Base-by-base conservation (phyloP, 2,797 vertebrate species). In the Setipinna tenuifilis region DNA sequence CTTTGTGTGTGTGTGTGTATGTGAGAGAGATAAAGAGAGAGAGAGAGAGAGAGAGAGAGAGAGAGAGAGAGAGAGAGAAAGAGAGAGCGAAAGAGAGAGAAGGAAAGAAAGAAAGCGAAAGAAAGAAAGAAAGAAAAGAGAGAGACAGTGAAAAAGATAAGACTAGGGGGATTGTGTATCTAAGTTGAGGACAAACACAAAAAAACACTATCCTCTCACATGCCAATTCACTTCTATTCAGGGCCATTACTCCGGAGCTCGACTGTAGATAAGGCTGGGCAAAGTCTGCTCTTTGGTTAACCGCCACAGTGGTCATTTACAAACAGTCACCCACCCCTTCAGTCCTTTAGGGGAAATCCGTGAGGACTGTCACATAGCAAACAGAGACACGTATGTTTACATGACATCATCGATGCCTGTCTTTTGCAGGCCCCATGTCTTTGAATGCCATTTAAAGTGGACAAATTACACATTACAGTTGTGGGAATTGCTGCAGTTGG, bases 271-370 rank as follows among this genome's bases (percentile, higher is more conserved):
- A 83, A 85, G 83, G 25, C 83, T 23, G 68, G 71, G 1, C 19
- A 68, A 81, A 85, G 82, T 80, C 75, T 82, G 68, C 58, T 59
- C 84, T 84, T 84, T 59, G 62, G 78, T 82, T 54, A 84, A 81
- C 78, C 65, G 23, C 81, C 50, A 54, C 84, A 84, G 82, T 84
- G 28, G 82, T 88, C 84, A 83, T 87, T 84, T 83, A 87, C 80
- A 68, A 78, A 71, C 83, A 65, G 41, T 11, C 65, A 71, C 14
- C 65, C 65, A 71, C 71, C 35, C 71, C 17, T 17, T 78, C 71
- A 78, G 6, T 44, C 71, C 71, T 78, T 21, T 78, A 6, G 71
- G 35, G 35, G 71, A 78, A 44, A 44, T 78, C 41, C 2, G 35
- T 31, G 6, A 21, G 71, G 19, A 21, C 17, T 21, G 16, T 41